A percentile compares a stretch with the other conserved stretches of the same genome.
Evolutionary conservation across 2,113 vertebrate genomes (phyloP).

Genomic region (Pyrgilauda ruficollis): DNA sequence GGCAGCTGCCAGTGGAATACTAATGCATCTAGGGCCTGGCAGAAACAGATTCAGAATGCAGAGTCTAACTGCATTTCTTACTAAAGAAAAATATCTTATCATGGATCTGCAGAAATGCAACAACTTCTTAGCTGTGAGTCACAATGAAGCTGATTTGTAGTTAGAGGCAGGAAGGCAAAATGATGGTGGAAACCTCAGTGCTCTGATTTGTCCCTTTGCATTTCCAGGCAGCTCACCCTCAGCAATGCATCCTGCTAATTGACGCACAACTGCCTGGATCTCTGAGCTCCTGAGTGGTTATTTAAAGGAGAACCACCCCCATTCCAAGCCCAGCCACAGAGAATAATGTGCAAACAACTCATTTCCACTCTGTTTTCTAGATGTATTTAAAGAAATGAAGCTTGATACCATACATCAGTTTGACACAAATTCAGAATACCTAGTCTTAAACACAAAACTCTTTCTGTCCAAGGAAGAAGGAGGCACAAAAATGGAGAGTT

Average conservation of each 20-base stretch:
- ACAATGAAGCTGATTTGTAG: conserved; percentile 6
- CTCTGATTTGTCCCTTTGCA: not conserved
- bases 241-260: conserved; percentile 6
- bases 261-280: not conserved
- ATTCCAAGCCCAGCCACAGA: not conserved
- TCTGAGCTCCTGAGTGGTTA: not conserved
- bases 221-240: conserved; percentile 4
- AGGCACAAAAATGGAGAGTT: not conserved
- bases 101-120: conserved; percentile 48
- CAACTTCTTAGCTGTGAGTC: not conserved
- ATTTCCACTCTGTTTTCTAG: not conserved
- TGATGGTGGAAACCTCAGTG: not conserved
- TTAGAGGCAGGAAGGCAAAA: not conserved
- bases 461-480: not conserved
- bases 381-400: not conserved
- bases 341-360: not conserved
- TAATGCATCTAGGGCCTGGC: conserved; percentile 74
- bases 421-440: not conserved
- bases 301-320: not conserved
- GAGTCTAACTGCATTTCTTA: conserved; percentile 54
- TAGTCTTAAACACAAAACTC: not conserved
- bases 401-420: not conserved
- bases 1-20: conserved; percentile 80
- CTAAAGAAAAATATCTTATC: conserved; percentile 57
- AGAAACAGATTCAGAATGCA: conserved; percentile 49